Evolutionary conservation across 2,888 invertebrate species (phyloP).

Genomic region (Eupsilia transversa): DNA sequence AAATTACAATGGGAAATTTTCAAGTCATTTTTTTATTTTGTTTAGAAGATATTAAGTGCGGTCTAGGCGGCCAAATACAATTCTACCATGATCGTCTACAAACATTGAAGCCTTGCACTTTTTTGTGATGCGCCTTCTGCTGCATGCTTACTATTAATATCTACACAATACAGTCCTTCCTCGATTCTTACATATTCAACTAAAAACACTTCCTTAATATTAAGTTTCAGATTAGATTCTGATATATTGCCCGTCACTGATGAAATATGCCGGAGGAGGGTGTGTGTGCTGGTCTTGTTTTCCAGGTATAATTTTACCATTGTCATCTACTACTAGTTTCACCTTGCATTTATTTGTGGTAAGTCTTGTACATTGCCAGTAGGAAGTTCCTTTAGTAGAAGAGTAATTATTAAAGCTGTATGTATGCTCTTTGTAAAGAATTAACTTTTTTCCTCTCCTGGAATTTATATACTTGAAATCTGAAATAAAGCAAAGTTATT

Average conservation of each 20-base stretch:
- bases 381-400: conserved; percentile 12
- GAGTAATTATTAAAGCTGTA: conserved; percentile 27
- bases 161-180: no score
- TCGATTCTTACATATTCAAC: not conserved
- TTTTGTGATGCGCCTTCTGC: not conserved
- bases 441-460: conserved; percentile 17
- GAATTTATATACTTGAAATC: conserved; percentile 39
- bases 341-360: conserved; percentile 16
- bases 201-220: not conserved
- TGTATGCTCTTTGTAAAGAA: conserved; percentile 26
- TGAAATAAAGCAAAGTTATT: conserved; percentile 21
- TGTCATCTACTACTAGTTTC: conserved; percentile 21
- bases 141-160: not conserved
- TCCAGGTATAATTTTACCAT: not conserved
- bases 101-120: not conserved
- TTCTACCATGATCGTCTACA: not conserved
- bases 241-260: conserved; percentile 21
- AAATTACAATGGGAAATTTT: not conserved
- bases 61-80: not conserved
- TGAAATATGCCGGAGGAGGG: conserved; percentile 5
- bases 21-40: not conserved
- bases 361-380: conserved; percentile 25
- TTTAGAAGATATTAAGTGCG: not conserved
- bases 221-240: conserved; percentile 10
- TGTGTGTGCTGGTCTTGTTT: conserved; percentile 9